Evolutionary conservation across 2,888 invertebrate species (phyloP), one percentile per base, ranked within the genome.

Genomic region (Yponomeuta sedellus): DNA sequence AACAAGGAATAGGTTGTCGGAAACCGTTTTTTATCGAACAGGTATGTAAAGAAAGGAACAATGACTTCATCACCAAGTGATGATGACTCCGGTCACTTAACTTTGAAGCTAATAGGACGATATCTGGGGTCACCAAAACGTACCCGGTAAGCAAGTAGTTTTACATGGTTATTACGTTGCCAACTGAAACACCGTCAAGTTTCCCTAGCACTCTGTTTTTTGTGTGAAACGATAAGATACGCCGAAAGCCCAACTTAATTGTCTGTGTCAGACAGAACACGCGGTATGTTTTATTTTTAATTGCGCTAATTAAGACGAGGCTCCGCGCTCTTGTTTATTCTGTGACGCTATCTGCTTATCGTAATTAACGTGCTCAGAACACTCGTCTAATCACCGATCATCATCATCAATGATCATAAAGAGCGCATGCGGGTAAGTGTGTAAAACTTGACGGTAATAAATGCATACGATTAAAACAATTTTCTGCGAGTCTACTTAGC

Each of bases 291-390:
- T 20, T 59, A 59, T 22, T 59, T 22, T 39, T 62, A 62, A 34
- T 62, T 62, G 19, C 19, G 62, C 62, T 39, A 62, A 62, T 62
- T 34, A 62, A 39, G 39, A 59, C 59, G 20, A 19, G 59, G 44
- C 2, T 52, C 44, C 16, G 44, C 16, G 44, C 44, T 52, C 44
- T 52, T 52, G 44, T 52, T 52, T 52, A 52, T 16, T 52, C 44
- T 52, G 44, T 52, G 44, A 52, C 59, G 59, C 25, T 59, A 59
- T 22, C 59, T 59, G 59, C 25, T 59, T 22, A 59, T 59, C 11
- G 59, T 59, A 59, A 59, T 59, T 59, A 59, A 12, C 59, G 20
- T 25, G 22, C 5, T 52, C 44, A 52, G 44, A 52, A 52, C 44
- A 52, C 44, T 52, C 44, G 16, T 52, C 44, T 52, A 52, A 52